These are phyloP conservation scores for Napeogenes sylphis DNA, from an alignment of 2,888 invertebrate species.

Conservation along the genomic window DNA sequence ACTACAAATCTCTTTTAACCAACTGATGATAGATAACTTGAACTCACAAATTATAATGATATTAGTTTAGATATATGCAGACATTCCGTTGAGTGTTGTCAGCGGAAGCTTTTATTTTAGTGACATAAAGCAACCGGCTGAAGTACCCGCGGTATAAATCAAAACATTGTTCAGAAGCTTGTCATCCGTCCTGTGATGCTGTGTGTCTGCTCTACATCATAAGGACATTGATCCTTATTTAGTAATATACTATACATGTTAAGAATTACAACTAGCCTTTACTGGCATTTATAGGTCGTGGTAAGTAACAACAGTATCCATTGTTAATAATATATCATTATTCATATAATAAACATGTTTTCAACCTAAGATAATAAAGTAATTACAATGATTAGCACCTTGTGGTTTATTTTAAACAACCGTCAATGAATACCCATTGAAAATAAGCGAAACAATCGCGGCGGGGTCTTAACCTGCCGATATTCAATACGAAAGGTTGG, in stretches of 20 bases:
- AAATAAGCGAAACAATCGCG: conserved; percentile 32
- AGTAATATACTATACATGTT: no score
- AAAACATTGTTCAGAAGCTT: conserved; percentile 30
- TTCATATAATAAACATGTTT: neutral
- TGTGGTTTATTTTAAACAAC: conserved; percentile 22
- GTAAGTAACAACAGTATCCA: neutral
- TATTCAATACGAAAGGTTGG: conserved; percentile 55
- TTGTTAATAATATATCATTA: neutral
- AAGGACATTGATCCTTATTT: neutral
- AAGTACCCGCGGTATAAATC: conserved; percentile 21
- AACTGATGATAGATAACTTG: no score
- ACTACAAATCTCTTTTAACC: no score
- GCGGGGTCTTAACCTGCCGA: conserved; percentile 32
- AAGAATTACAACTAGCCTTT: no score
- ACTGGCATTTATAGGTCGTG: no score
- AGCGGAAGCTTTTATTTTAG: conserved; percentile 28
- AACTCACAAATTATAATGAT: no score
- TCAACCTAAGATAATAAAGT: neutral
- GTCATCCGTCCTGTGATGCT: conserved; percentile 20
- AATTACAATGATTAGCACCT: conserved; percentile 11
- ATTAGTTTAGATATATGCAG: conserved; percentile 3
- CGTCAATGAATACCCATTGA: conserved; percentile 31
- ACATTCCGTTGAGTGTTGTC: conserved; percentile 9
- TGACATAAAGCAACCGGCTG: conserved; percentile 26
- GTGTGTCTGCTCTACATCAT: conserved; percentile 20